Conservation (phyloP, 1,140 invertebrate species). For the Pseudomyrmex gracilis region DNA sequence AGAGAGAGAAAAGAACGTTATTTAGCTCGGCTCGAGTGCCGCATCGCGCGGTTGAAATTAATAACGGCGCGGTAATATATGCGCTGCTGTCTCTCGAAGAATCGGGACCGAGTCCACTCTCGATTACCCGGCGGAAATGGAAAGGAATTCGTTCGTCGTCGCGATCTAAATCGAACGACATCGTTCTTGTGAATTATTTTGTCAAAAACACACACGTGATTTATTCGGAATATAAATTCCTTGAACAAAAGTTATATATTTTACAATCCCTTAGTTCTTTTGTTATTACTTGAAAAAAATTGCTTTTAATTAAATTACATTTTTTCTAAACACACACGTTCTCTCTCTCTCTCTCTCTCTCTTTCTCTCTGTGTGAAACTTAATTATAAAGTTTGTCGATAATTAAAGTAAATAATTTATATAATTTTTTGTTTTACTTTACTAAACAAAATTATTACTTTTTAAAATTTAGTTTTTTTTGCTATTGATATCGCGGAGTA, state of each 20-base stretch:
- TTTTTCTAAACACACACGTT: neutral
- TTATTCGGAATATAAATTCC: no score
- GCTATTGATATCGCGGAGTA: no score
- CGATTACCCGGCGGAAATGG: slow-evolving; percentile 28
- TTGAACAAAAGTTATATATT: neutral
- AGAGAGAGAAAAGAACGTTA: neutral
- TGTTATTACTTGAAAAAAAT: no score
- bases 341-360: no score
- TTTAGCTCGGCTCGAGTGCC: slow-evolving; percentile 1
- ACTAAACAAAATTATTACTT: no score
- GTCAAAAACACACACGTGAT: neutral
- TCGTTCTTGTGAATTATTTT: slow-evolving; percentile 4
- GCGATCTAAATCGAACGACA: neutral
- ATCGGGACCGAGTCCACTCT: slow-evolving; percentile 17
- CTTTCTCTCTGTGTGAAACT: no score
- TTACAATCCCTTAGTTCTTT: no score
- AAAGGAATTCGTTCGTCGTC: neutral
- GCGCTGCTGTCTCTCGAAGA: neutral
- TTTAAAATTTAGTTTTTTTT: no score
- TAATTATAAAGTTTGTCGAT: no score
- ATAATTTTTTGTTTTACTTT: no score
- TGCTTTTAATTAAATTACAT: neutral
- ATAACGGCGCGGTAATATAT: slow-evolving; percentile 23
- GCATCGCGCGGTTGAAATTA: slow-evolving; percentile 30
- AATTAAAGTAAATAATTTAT: no score